Evolutionary conservation across 2,797 vertebrate species (phyloP), one percentile per base, ranked within the genome.

Genomic region (Linurgus olivaceus): DNA sequence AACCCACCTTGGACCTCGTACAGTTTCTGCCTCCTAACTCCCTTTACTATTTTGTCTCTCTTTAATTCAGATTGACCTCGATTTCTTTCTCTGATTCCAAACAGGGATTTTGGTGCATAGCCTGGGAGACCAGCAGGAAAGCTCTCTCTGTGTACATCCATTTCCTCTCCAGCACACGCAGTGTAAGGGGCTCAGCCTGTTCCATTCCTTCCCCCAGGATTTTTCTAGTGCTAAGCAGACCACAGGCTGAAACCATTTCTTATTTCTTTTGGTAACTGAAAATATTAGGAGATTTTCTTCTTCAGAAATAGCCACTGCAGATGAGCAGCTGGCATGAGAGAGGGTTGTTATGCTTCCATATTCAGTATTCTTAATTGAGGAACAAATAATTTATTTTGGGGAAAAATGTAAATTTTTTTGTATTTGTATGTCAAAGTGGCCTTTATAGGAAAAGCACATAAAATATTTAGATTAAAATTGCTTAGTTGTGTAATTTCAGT

Each of bases 371-470:
- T 94, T 92, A 86, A 86, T 88, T 95, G 84, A 90, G 88, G 90
- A 95, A 80, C 59, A 89, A 94, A 96, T 92, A 90, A 93, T 88
- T 96, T 97, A 96, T 96, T 97, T 96, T 84, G 59, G 54, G 93
- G 88, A 61, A 91, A 83, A 91, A 73, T 88, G 84, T 93, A 93
- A 92, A 72, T 52, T 94, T 55, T 96, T 95, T 97, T 89, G 88
- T 96, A 93, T 95, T 95, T 96, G 70, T 96, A 96, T 5, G 90
- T 97, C 93, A 74, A 96, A 97, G 97, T 97, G 97, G 96, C 97
- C 97, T 97, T 97, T 97, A 65, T 93, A 94, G 82, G 73, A 96
- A 93, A 97, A 97, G 96, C 96, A 97, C 97, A 97, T 91, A 72
- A 92, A 94, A 92, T 97, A 74, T 79, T 94, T 94, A 88, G 94